Evolutionary conservation across 2,797 vertebrate species (phyloP).

Genomic region (Smutsia temminckii): DNA sequence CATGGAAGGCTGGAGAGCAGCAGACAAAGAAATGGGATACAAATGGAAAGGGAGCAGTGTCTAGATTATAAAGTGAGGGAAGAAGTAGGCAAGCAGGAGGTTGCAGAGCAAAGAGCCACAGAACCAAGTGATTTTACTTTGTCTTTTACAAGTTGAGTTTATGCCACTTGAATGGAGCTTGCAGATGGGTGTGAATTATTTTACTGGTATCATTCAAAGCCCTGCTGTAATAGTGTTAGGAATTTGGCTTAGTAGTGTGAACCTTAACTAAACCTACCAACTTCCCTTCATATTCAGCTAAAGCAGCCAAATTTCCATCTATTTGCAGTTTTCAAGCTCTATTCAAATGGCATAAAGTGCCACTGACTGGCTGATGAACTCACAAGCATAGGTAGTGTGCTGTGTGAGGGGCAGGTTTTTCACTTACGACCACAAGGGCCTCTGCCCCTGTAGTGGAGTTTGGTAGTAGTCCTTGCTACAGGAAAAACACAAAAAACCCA

Average conservation of each 20-base stretch:
- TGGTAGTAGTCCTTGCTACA: too few relatives aligned
- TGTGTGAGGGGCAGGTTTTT: too few relatives aligned
- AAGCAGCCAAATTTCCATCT: not conserved
- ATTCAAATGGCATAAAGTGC: not conserved
- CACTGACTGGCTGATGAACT: too few relatives aligned
- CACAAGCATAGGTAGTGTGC: too few relatives aligned
- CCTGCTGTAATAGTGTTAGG: not conserved
- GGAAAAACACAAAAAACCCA: too few relatives aligned
- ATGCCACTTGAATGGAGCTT: constrained; percentile 26
- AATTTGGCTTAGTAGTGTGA: constrained; percentile 42
- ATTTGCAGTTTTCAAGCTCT: constrained; percentile 1
- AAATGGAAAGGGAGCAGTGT: not conserved
- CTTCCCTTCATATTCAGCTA: not conserved
- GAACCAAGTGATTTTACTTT: not conserved
- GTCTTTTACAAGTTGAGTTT: constrained; percentile 31
- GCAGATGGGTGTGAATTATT: constrained; percentile 61
- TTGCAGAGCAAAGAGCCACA: not conserved
- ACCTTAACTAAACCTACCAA: not conserved
- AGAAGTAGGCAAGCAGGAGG: not conserved
- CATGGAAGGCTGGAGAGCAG: not conserved
- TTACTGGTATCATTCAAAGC: constrained; percentile 51
- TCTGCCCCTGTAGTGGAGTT: too few relatives aligned
- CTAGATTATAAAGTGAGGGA: not conserved
- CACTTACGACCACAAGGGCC: too few relatives aligned
- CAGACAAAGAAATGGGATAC: not conserved